phyloP scores from a whole-genome alignment of 2,797 vertebrate species.

The Sandelia bainsii region DNA sequence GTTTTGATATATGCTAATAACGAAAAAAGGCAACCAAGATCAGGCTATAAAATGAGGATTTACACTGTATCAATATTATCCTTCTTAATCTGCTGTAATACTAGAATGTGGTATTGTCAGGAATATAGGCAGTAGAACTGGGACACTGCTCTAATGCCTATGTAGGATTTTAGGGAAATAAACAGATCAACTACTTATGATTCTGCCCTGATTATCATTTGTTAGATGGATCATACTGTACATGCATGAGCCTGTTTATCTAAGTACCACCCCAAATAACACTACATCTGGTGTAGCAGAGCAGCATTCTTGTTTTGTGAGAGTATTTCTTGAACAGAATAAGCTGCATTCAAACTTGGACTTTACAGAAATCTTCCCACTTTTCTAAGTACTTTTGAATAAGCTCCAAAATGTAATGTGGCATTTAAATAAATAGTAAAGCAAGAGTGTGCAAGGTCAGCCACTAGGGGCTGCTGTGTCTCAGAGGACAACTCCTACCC shows the following conservation, averaged over 20 bases:
- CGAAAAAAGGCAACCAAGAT: background rate
- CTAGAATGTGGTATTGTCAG: constrained; percentile 21
- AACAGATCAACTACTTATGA: constrained; percentile 59
- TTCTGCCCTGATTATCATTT: constrained; percentile 65
- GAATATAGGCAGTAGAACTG: constrained; percentile 58
- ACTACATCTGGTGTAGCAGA: constrained; percentile 9
- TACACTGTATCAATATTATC: constrained; percentile 30
- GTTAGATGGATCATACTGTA: constrained; percentile 41
- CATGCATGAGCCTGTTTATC: constrained; percentile 29
- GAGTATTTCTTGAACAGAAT: background rate
- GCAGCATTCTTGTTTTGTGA: background rate
- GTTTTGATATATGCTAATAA: constrained; percentile 3
- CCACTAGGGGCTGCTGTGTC: constrained; percentile 59
- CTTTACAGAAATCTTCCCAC: background rate
- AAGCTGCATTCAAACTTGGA: background rate
- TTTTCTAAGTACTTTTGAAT: background rate
- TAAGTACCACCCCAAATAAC: constrained; percentile 9
- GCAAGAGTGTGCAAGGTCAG: background rate
- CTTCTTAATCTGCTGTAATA: constrained; percentile 32
- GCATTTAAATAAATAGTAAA: background rate
- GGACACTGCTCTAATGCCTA: constrained; percentile 61
- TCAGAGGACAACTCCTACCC: constrained; percentile 78
- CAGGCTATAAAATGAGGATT: constrained; percentile 27
- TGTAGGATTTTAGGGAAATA: constrained; percentile 43
- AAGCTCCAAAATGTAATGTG: background rate